Evolutionary conservation across 2,113 vertebrate genomes (phyloP), one percentile per base, ranked within the genome.

Genomic region (Rhinogobius similis): DNA sequence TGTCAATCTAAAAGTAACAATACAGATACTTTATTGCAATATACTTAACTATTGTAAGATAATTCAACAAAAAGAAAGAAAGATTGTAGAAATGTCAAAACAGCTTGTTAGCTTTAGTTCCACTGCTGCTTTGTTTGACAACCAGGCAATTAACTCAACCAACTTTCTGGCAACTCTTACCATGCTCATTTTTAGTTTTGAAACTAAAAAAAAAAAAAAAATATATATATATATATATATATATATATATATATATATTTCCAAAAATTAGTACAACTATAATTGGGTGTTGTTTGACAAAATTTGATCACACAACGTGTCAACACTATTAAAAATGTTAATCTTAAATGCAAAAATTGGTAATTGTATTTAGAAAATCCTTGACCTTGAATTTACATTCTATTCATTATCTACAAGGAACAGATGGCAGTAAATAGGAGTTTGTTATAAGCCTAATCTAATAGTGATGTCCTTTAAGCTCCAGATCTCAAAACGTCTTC

Each of bases 131-230:
- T 55, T 55, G 23, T 55, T 55, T 26, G 21, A 26, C 52, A 55
- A 55, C 24, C 52, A 26, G 23, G 4, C 23, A 26, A 55, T 55
- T 26, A 55, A 52, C n/a, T 23, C n/a, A n/a, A 26, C 52, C 52
- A 55, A n/a, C 52, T 50, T 50, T 50, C n/a, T n/a, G n/a, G 20
- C 20, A 50, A 46, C 46, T n/a, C 46, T n/a, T 50, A 50, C 46
- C 8, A 50, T 50, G 46, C 20, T 50, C 46, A 50, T 10, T n/a
- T 46, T 50, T 50, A 50, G 6, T 18, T 50, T 50, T 50, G 8
- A 50, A 48, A n/a, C 1, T 1, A 18, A 48, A 50, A 50, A 50
- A n/a, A n/a, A n/a, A n/a, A n/a, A n/a, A n/a, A n/a, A n/a, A n/a
- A n/a, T n/a, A n/a, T n/a, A n/a, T n/a, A n/a, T n/a, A n/a, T n/a